These are phyloP conservation scores for Papilio glaucus DNA, from an alignment of 1,140 invertebrate genomes.

Conservation along the genomic window DNA sequence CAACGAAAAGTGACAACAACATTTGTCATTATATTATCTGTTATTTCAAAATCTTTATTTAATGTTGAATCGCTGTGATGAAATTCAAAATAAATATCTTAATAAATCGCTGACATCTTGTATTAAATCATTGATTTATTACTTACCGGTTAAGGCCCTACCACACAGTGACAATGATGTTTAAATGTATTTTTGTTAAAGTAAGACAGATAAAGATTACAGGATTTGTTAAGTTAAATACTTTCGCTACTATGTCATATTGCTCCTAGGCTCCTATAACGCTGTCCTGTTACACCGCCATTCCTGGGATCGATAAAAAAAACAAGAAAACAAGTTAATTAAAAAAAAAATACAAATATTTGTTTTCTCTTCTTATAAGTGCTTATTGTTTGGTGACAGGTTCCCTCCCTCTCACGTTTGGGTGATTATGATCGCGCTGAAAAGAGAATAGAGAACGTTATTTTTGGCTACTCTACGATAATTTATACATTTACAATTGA, in stretches of 20 bases:
- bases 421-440: neutral
- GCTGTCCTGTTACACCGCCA: too few relatives aligned
- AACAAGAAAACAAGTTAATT: too few relatives aligned
- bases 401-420: too few relatives aligned
- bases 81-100: conserved; percentile 20
- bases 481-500: neutral
- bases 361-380: neutral
- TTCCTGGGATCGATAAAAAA: too few relatives aligned
- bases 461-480: neutral
- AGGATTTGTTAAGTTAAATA: neutral
- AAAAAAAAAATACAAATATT: neutral
- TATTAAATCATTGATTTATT: conserved; percentile 31
- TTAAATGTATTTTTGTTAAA: neutral
- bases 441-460: neutral
- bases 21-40: conserved; percentile 18
- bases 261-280: too few relatives aligned
- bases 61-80: neutral
- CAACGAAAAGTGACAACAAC: neutral
- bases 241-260: neutral
- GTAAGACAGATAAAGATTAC: neutral
- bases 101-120: conserved; percentile 13
- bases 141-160: neutral
- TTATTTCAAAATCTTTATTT: conserved; percentile 3
- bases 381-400: neutral
- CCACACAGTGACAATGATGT: neutral